These are phyloP conservation scores for Polia nebulosa DNA, from an alignment of 2,888 invertebrate species.

Conservation along the genomic window DNA sequence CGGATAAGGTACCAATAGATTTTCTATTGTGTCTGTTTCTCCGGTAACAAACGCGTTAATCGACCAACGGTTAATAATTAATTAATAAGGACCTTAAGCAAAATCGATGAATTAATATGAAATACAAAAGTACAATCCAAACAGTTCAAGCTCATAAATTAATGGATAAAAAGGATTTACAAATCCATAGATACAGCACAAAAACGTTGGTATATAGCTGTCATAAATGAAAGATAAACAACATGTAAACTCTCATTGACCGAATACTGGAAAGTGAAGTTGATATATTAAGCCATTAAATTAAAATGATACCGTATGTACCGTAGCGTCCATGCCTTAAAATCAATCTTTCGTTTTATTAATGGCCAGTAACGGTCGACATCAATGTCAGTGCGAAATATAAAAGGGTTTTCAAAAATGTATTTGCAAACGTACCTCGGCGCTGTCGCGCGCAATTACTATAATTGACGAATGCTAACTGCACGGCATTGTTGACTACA, in stretches of 20 bases:
- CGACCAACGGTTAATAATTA: too few species aligned
- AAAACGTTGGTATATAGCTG: background rate
- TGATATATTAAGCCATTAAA: slow-evolving; percentile 40
- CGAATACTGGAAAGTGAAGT: slow-evolving; percentile 6
- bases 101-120: background rate
- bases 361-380: slow-evolving; percentile 28
- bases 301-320: slow-evolving; percentile 54
- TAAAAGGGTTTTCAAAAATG: slow-evolving; percentile 29
- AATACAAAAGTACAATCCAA: slow-evolving; percentile 2
- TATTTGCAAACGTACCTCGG: slow-evolving; percentile 11
- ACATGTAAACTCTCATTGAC: background rate
- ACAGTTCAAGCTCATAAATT: background rate
- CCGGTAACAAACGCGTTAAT: too few species aligned
- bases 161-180: background rate
- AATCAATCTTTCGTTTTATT: slow-evolving; percentile 35
- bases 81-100: background rate
- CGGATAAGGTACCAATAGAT: too few species aligned
- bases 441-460: slow-evolving; percentile 43
- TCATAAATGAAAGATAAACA: slow-evolving; percentile 19
- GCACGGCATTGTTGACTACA: slow-evolving; percentile 55
- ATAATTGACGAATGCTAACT: slow-evolving; percentile 62
- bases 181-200: background rate
- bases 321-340: slow-evolving; percentile 6
- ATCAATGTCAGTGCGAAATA: slow-evolving; percentile 39
- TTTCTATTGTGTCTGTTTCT: too few species aligned